phyloP scores from a whole-genome alignment of 2,113 vertebrate species.

The Eulemur rufifrons region DNA sequence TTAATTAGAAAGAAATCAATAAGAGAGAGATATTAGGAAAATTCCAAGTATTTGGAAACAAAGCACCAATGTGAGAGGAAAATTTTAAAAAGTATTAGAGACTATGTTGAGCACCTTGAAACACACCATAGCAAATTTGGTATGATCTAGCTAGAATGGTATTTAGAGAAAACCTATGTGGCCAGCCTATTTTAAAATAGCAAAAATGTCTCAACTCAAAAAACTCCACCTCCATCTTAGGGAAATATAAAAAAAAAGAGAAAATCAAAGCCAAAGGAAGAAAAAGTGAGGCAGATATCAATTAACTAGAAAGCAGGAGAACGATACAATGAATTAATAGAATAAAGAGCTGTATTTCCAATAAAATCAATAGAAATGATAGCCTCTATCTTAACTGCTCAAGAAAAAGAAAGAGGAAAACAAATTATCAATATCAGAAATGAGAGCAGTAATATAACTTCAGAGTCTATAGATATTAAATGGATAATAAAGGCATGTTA shows the following conservation, averaged over 20 bases:
- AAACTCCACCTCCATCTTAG: neutral
- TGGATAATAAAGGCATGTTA: neutral
- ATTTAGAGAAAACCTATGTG: neutral
- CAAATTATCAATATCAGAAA: neutral
- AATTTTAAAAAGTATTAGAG: neutral
- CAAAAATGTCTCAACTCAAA: neutral
- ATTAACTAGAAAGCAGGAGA: neutral
- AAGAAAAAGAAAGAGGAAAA: neutral
- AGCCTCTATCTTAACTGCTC: neutral
- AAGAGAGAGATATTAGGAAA: neutral
- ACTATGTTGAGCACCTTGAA: neutral
- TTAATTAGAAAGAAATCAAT: neutral
- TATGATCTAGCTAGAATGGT: neutral
- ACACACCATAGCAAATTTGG: neutral
- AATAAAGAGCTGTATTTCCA: neutral
- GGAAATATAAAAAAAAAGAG: neutral
- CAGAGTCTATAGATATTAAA: neutral
- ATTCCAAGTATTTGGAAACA: neutral
- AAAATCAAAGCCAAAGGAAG: neutral
- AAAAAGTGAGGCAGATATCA: neutral
- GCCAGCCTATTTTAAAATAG: neutral
- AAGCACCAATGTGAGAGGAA: neutral
- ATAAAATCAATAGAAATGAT: neutral
- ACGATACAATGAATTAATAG: neutral
- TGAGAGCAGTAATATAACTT: neutral